Conservation (phyloP, 2,113 vertebrate species). For the Protomyctophum bolini region DNA sequence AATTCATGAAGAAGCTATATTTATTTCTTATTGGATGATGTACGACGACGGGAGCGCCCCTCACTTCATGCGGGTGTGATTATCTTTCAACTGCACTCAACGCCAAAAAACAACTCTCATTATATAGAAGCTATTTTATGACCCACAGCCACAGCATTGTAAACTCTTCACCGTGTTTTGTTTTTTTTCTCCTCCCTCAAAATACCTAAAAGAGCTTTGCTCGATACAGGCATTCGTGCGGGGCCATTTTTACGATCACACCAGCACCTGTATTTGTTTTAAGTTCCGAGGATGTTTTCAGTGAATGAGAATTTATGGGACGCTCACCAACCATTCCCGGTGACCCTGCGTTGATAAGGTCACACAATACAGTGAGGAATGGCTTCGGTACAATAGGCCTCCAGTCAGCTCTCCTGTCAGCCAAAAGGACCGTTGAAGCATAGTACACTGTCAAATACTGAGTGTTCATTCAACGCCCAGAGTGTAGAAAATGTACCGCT, state of each 20-base stretch:
- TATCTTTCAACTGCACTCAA: too few relatives aligned
- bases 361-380: conserved; percentile 69
- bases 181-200: too few relatives aligned
- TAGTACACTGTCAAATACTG: conserved; percentile 36
- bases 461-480: neutral
- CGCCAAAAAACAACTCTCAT: too few relatives aligned
- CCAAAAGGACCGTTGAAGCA: conserved; percentile 74
- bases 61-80: too few relatives aligned
- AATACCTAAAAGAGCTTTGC: conserved; percentile 1
- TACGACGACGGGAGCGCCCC: too few relatives aligned
- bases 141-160: too few relatives aligned
- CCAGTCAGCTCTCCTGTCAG: conserved; percentile 49
- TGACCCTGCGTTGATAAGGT: conserved; percentile 65
- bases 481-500: neutral
- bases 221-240: neutral
- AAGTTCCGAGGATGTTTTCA: neutral
- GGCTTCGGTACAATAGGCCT: conserved; percentile 59
- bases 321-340: conserved; percentile 33
- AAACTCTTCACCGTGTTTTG: too few relatives aligned
- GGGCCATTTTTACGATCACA: neutral
- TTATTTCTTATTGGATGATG: too few relatives aligned
- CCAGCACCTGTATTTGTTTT: conserved; percentile 29
- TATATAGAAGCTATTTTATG: too few relatives aligned
- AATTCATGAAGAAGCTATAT: too few relatives aligned
- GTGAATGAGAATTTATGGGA: conserved; percentile 33